Evolutionary conservation across 2,113 vertebrate species (phyloP).

Genomic region (Ellobius talpinus): DNA sequence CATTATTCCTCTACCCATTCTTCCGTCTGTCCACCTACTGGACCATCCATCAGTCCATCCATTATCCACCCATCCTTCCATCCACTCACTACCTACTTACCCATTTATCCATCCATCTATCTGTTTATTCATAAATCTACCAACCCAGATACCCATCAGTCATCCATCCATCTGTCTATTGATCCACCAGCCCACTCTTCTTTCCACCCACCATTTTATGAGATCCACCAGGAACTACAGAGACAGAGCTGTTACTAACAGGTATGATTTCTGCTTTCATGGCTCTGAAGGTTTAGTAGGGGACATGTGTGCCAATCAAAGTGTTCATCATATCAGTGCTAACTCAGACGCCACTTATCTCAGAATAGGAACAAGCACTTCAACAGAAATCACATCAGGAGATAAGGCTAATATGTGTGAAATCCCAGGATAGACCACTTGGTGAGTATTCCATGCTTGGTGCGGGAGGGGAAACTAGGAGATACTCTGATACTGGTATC

Average conservation of each 20-base stretch:
- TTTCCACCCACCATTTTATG: not conserved
- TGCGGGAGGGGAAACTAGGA: not conserved
- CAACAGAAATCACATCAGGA: not conserved
- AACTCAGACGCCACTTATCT: not conserved
- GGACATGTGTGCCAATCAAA: not conserved
- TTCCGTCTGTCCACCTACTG: not conserved
- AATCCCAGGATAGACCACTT: not conserved
- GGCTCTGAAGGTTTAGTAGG: not conserved
- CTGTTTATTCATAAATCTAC: not conserved
- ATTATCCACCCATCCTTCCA: not conserved
- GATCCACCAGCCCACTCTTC: not conserved
- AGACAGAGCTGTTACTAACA: not conserved
- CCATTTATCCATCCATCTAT: not conserved
- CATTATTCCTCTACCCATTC: not conserved
- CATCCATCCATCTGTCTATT: not conserved
- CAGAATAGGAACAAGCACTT: slow-evolving; percentile 1
- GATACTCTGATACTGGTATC: not conserved
- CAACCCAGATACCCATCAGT: not conserved
- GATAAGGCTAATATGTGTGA: not conserved
- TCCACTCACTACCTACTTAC: not conserved
- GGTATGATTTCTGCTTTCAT: not conserved
- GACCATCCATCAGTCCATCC: not conserved
- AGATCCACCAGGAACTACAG: not conserved
- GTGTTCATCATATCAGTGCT: not conserved
- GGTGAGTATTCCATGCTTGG: not conserved